Percentiles rank a stretch among this genome's conserved stretches.
Conservation (phyloP, 2,797 vertebrate species). For the Mustela erminea region DNA sequence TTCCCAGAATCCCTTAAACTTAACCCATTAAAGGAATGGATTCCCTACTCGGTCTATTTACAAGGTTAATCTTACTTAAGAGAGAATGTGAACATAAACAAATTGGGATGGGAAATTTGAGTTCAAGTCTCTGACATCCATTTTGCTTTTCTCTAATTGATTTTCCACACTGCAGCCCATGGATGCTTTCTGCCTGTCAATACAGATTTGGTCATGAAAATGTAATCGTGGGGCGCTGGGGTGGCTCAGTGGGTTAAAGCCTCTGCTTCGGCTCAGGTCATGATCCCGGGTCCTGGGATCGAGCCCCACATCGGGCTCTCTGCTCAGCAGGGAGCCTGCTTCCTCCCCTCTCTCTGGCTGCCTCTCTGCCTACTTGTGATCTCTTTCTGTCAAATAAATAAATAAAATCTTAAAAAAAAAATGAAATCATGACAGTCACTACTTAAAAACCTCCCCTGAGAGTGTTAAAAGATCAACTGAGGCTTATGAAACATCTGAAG, state of each 20-base stretch:
- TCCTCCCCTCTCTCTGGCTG: no score
- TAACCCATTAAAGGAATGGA: neutral
- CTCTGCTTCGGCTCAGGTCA: no score
- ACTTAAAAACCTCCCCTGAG: neutral
- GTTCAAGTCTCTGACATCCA: neutral
- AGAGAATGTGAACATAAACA: neutral
- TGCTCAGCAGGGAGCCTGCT: no score
- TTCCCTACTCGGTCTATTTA: neutral
- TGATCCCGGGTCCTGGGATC: no score
- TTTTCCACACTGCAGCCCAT: neutral
- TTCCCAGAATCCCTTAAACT: neutral
- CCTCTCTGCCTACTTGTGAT: no score
- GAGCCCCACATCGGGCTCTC: no score
- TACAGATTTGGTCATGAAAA: neutral
- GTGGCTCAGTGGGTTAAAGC: no score
- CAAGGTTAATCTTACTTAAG: neutral
- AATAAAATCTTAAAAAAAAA: neutral
- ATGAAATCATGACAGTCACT: neutral
- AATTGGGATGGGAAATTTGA: neutral
- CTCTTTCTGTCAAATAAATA: no score
- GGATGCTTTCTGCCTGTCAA: neutral
- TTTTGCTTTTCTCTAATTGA: neutral
- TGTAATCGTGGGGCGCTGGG: neutral
- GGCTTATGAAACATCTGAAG: neutral
- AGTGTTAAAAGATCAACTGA: neutral